Base-by-base conservation (phyloP, 2,797 vertebrate species). In the Cyclura pinguis region DNA sequence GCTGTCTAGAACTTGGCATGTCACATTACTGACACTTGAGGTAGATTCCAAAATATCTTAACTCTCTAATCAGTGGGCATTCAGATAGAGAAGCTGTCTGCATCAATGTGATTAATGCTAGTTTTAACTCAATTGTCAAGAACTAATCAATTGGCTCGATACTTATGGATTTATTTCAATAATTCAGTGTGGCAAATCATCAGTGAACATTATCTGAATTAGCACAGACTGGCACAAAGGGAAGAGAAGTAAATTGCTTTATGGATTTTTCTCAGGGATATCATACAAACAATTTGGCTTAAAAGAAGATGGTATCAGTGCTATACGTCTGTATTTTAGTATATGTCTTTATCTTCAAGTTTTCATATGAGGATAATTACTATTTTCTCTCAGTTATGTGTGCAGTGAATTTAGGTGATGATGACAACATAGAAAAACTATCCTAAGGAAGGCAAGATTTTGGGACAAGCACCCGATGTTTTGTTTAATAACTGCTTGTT, bases 81-180 rank as follows among this genome's bases (percentile, higher is more conserved):
- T 87, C 89, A 93, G 73, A 62, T 83, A 87, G 88, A 95, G 87
- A 86, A 93, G 52, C 86, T 93, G 35, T 85, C 85, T 86, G 91
- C 47, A 62, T 91, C 38, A 86, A 90, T 69, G 52, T 94, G 89
- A 95, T 95, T 95, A 94, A 94, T 96, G 76, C 29, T 93, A 38
- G 80, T 91, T 94, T 96, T 93, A 95, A 89, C 91, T 96, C 95
- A 95, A 95, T 90, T 96, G 93, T 96, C 95, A 94, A 94, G 62
- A 64, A 38, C 84, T 0, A 0, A 93, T 95, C 90, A 86, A 91
- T 93, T 95, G 94, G 90, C 88, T 95, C 93, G 95, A 93, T 94
- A 80, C 95, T 95, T 91, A 88, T 95, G 69, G 94, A 93, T 95
- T 96, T 94, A 91, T 93, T 97, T 95, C 32, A 80, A 1, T 95